These are phyloP conservation scores for Scartelaos histophorus DNA, from an alignment of 2,113 vertebrate species.

Conservation along the genomic window DNA sequence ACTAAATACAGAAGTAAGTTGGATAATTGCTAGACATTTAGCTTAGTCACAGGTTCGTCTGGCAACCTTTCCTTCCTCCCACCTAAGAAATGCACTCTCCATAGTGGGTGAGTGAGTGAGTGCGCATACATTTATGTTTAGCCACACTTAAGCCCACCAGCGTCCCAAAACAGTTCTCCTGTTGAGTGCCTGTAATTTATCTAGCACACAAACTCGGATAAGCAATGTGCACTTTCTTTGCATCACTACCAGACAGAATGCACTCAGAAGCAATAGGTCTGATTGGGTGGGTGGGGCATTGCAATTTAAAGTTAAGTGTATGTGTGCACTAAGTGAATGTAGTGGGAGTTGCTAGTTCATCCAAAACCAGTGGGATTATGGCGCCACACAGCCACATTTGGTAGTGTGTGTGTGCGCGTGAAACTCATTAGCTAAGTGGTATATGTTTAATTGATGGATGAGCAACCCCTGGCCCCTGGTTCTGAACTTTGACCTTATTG, in stretches of 20 bases:
- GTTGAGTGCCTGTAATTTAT: constrained; percentile 39
- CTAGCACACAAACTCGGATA: constrained; percentile 36
- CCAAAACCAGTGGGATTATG: constrained; percentile 3
- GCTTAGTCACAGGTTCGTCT: background rate
- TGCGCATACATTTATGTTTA: background rate
- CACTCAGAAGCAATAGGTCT: constrained; percentile 23
- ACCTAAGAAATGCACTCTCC: background rate
- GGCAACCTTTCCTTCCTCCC: constrained; percentile 2
- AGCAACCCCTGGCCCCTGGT: constrained; percentile 37
- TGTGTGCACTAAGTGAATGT: background rate
- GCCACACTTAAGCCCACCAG: constrained; percentile 6
- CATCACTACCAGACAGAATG: constrained; percentile 24
- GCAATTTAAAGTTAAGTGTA: constrained; percentile 15
- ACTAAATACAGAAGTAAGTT: background rate
- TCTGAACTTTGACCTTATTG: constrained; percentile 45
- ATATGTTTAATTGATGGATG: constrained; percentile 47
- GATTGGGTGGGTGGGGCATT: constrained; percentile 13
- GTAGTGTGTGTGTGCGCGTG: background rate
- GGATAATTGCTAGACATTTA: background rate
- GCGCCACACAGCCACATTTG: background rate
- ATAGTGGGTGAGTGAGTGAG: background rate
- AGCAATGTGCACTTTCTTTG: constrained; percentile 46
- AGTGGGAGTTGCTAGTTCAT: background rate
- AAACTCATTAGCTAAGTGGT: constrained; percentile 53
- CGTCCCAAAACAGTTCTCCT: constrained; percentile 15